Evolutionary conservation across 2,113 vertebrate species (phyloP), one percentile per base, ranked within the genome.

Genomic region (Stigmatopora argus): DNA sequence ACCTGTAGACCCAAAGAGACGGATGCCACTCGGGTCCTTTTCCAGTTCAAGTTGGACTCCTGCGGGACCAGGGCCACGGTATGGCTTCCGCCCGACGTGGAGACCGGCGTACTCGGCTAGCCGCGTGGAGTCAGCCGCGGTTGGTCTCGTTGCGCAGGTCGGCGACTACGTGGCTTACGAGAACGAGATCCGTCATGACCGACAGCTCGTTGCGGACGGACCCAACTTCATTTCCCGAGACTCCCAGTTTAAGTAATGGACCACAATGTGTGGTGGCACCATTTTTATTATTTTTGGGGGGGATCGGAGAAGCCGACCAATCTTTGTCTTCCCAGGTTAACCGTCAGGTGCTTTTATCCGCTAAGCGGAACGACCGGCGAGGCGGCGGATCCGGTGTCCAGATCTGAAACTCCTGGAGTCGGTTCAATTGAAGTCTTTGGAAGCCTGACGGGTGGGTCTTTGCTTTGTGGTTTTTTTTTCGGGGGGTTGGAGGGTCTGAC

Each of bases 61-160:
- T 92, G 90, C 74, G 88, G 87, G 3, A 90, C 90, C 53, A 85
- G 69, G 53, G 45, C 67, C 10, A 74, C 53, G 84, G 87, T 87
- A 78, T 1, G 0, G 61, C 11, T 41, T 41, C 9, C 38, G 4
- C 6, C 7, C 9, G 38, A 41, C 38, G 6, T 41, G 38, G 38
- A 41, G 5, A 41, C 38, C 2, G n/a, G 48, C 8, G 18, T 51
- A 51, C 18, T n/a, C 7, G 9, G 21, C 51, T 23, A 6, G 4
- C 19, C 3, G 3, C n/a, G 4, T 17, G 0, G 19, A 52, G 6
- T 7, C n/a, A 5, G 4, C 4, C 8, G 1, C 10, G 4, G 0
- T 4, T 7, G 14, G 14, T 17, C 0, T 23, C 10, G 8, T 49
- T 48, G 18, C 2, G 45, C 75, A 89, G 87, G 64, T 74, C 0